Evolutionary conservation across 2,888 invertebrate species (phyloP).

Genomic region (Lamellibrachia satsuma): DNA sequence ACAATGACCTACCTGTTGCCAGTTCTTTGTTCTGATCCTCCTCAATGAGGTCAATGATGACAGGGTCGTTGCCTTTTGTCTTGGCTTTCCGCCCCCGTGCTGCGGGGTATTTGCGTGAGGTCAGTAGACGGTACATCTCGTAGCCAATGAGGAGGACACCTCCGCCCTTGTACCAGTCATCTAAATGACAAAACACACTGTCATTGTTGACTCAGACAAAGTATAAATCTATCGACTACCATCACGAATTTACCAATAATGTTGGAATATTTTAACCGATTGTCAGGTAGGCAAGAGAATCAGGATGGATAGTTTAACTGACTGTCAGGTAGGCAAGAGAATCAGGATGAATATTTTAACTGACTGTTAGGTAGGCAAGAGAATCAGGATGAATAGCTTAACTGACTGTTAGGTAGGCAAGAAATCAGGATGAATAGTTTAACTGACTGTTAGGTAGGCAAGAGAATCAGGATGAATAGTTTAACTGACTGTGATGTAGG

Average conservation of each 20-base stretch:
- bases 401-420: no score
- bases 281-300: no score
- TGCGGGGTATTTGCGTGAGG: conserved; percentile 59
- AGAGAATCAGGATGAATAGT: no score
- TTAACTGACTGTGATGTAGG: no score
- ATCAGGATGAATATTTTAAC: no score
- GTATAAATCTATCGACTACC: not conserved
- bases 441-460: no score
- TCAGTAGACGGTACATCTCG: conserved; percentile 91
- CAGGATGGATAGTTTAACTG: not conserved
- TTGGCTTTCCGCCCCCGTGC: conserved; percentile 71
- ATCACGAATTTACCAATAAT: not conserved
- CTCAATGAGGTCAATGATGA: conserved; percentile 68
- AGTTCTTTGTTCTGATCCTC: conserved; percentile 64
- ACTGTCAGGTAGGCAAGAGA: no score
- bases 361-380: no score
- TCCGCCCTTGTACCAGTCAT: conserved; percentile 86
- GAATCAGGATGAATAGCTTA: no score
- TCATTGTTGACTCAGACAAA: no score
- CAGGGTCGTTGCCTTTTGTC: conserved; percentile 47
- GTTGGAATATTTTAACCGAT: not conserved
- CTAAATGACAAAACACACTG: conserved; percentile 45
- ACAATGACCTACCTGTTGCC: conserved; percentile 47
- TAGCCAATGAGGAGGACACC: conserved; percentile 97
- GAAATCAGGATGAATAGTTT: no score